These are phyloP conservation scores for Rhinophrynus dorsalis DNA, from an alignment of 2,797 vertebrate species.

Conservation along the genomic window DNA sequence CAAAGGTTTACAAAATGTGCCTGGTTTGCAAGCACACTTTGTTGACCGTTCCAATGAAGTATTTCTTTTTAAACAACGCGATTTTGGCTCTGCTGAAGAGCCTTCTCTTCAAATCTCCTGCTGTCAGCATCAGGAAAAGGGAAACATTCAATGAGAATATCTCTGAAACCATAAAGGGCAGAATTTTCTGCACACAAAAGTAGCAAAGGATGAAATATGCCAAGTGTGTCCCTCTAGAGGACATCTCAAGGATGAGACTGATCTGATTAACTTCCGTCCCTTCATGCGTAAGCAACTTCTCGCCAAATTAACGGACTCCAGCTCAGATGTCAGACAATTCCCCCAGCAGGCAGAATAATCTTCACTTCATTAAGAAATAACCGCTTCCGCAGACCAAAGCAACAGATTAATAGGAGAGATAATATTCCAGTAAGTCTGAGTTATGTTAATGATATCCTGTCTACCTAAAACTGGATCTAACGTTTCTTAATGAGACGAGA, in stretches of 20 bases:
- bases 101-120: too few relatives aligned
- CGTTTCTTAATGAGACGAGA: not conserved
- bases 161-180: too few relatives aligned
- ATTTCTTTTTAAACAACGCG: too few relatives aligned
- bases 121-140: too few relatives aligned
- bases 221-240: not conserved
- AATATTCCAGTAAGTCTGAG: not conserved
- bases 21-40: too few relatives aligned
- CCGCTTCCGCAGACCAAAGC: not conserved
- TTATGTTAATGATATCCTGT: constrained; percentile 37
- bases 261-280: not conserved
- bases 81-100: too few relatives aligned
- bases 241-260: not conserved
- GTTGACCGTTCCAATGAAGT: too few relatives aligned
- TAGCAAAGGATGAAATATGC: not conserved
- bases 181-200: too few relatives aligned
- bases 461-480: not conserved
- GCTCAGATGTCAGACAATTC: constrained; percentile 1
- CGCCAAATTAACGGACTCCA: not conserved
- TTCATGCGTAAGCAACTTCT: not conserved
- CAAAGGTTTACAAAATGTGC: too few relatives aligned
- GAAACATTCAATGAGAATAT: too few relatives aligned
- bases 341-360: not conserved
- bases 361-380: not conserved
- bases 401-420: not conserved